These are phyloP conservation scores for Stegodyphus dumicola DNA, from an alignment of 1,140 invertebrate genomes.

Conservation along the genomic window DNA sequence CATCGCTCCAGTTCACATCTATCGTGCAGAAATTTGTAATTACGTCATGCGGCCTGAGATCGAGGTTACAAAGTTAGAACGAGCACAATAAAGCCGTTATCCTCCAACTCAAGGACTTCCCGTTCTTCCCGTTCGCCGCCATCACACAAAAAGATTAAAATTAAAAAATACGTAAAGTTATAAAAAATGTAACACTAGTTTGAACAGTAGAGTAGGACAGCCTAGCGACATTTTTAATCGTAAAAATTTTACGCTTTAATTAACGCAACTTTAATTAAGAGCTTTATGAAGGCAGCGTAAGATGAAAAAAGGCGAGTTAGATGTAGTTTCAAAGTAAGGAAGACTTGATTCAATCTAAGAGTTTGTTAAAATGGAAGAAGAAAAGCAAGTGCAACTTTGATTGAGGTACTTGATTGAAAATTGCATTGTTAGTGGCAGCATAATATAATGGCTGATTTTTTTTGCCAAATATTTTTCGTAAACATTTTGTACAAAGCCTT, in stretches of 20 bases:
- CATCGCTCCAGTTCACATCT: too few relatives aligned
- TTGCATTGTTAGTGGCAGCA: neutral
- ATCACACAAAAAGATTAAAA: neutral
- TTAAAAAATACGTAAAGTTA: neutral
- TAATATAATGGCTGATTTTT: neutral
- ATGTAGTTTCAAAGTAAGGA: neutral
- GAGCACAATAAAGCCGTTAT: neutral
- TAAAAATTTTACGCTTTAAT: conserved; percentile 47
- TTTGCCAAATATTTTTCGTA: too few relatives aligned
- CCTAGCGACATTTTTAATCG: conserved; percentile 33
- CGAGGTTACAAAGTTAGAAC: too few relatives aligned
- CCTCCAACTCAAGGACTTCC: neutral
- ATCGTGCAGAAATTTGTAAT: too few relatives aligned
- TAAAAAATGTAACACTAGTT: neutral
- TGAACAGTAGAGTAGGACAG: neutral
- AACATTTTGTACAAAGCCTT: too few relatives aligned
- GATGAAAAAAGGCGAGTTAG: neutral
- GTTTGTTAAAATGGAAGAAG: neutral
- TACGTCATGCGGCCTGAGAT: too few relatives aligned
- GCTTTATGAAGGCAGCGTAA: neutral
- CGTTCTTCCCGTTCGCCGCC: neutral
- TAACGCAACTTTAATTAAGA: conserved; percentile 49
- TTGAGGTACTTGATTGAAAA: neutral
- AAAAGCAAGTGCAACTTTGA: neutral
- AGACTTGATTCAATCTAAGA: neutral